Evolutionary conservation across 2,113 vertebrate genomes (phyloP).

Genomic region (Perognathus longimembris): DNA sequence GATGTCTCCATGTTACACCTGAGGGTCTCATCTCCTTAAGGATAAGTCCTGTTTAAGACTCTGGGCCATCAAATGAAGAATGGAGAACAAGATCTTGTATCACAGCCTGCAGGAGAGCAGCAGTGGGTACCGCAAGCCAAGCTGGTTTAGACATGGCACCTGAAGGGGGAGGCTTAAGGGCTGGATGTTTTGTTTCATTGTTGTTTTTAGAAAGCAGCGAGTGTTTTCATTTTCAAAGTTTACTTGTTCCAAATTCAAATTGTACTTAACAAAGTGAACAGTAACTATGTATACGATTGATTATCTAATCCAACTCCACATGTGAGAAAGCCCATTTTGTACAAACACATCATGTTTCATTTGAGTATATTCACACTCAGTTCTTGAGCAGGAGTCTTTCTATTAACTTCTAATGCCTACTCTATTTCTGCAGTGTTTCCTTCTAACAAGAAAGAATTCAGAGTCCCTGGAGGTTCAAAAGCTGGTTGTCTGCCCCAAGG

Average conservation of each 20-base stretch:
- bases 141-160: neutral
- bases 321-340: neutral
- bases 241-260: neutral
- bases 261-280: neutral
- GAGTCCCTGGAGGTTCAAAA: neutral
- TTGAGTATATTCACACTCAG: neutral
- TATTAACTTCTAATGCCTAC: neutral
- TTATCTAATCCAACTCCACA: neutral
- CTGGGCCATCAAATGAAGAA: neutral
- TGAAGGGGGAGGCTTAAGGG: neutral
- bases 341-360: neutral
- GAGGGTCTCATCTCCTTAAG: neutral
- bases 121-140: neutral
- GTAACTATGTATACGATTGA: too few relatives aligned
- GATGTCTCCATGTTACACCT: fast-evolving
- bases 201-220: neutral
- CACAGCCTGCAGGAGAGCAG: neutral
- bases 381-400: neutral
- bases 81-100: neutral
- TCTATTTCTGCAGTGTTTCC: conserved; percentile 13
- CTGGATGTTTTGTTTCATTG: too few relatives aligned
- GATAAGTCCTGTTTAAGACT: neutral
- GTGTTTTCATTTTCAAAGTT: neutral
- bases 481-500: conserved; percentile 1
- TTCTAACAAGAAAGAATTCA: neutral